A percentile compares a stretch with the other conserved stretches of the same genome.
Evolutionary conservation across 2,113 vertebrate species (phyloP).

Genomic region (Gobiocypris rarus): DNA sequence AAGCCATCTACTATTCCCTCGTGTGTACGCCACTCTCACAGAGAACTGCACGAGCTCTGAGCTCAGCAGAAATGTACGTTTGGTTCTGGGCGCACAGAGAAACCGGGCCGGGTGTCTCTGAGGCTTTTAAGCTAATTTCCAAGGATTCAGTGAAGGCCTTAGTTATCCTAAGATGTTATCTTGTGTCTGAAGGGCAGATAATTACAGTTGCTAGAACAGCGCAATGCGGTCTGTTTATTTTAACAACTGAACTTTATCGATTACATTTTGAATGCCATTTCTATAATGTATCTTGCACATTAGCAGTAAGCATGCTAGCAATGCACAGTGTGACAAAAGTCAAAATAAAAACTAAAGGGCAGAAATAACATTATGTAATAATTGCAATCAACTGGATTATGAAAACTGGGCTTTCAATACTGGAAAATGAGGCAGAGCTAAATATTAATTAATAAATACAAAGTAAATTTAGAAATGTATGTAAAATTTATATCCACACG

Average conservation of each 20-base stretch:
- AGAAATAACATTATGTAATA: background rate
- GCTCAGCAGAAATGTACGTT: slow-evolving; percentile 68
- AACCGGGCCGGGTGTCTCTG: background rate
- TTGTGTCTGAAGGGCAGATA: background rate
- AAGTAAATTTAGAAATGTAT: too few species aligned
- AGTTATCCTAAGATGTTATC: background rate
- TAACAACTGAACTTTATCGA: too few species aligned
- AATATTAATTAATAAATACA: too few species aligned
- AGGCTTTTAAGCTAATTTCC: background rate
- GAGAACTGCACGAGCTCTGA: slow-evolving; percentile 47
- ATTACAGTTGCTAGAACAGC: background rate
- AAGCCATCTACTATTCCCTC: slow-evolving; percentile 66
- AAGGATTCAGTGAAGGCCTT: background rate
- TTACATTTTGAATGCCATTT: background rate
- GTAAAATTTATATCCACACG: too few species aligned
- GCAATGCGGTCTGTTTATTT: background rate
- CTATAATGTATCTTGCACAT: background rate
- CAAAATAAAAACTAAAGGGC: background rate
- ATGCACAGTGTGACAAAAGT: background rate
- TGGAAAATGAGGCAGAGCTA: too few species aligned
- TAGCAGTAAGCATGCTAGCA: background rate
- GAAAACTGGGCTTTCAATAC: too few species aligned
- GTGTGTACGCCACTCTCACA: slow-evolving; percentile 51
- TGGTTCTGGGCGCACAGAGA: slow-evolving; percentile 64
- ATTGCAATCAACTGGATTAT: too few species aligned